phyloP scores from a whole-genome alignment of 2,113 vertebrate genomes.

The Myanophis thanlyinensis region DNA sequence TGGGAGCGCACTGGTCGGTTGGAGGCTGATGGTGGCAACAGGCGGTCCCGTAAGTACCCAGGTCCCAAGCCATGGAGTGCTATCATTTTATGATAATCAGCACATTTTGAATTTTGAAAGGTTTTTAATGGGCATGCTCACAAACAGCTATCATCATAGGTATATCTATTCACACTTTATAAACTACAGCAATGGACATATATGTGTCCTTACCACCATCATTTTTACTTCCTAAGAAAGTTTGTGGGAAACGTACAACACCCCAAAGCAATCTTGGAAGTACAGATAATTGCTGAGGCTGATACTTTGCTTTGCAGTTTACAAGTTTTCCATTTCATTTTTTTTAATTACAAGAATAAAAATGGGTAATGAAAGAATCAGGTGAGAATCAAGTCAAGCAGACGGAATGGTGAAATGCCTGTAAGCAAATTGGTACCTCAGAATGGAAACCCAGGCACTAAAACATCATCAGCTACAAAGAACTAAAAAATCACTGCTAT shows the following conservation, averaged over 20 bases:
- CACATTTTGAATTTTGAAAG: neutral
- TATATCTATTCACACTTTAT: neutral
- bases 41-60: too few species aligned
- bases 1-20: too few species aligned
- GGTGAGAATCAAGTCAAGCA: neutral
- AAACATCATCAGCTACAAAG: neutral
- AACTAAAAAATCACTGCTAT: neutral
- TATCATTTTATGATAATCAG: neutral
- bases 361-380: neutral
- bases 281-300: neutral
- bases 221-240: neutral
- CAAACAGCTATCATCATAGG: neutral
- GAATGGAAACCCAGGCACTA: neutral
- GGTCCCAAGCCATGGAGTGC: too few species aligned
- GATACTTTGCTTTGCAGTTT: neutral
- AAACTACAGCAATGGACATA: neutral
- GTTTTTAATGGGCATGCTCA: neutral
- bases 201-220: neutral
- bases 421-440: neutral
- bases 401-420: neutral
- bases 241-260: neutral
- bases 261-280: neutral
- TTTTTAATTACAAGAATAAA: neutral
- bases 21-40: too few species aligned
- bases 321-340: neutral